These are phyloP conservation scores for Ylistrum balloti DNA, from an alignment of 1,140 invertebrate species.

Conservation along the genomic window DNA sequence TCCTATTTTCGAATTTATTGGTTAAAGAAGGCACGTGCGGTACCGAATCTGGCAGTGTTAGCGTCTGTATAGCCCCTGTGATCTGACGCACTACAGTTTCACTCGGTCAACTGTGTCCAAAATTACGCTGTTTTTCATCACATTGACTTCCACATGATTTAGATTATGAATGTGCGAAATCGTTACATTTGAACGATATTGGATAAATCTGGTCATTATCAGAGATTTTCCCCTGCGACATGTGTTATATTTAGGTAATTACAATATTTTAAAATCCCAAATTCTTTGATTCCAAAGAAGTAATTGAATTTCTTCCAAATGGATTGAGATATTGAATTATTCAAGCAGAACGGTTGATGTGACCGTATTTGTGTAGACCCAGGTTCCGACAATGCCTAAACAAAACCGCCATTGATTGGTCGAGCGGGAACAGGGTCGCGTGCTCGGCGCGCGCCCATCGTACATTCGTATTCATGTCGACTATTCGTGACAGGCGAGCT, in stretches of 20 bases:
- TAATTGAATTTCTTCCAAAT: conserved; percentile 40
- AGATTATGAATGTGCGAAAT: background rate
- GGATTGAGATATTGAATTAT: conserved; percentile 29
- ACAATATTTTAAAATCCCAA: conserved; percentile 26
- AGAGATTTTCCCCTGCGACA: background rate
- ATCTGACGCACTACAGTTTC: background rate
- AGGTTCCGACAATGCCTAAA: conserved; percentile 23
- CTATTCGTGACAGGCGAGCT: conserved; percentile 13
- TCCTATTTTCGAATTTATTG: conserved; percentile 30
- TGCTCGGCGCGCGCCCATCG: background rate
- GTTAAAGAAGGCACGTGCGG: conserved; percentile 16
- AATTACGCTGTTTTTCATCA: background rate
- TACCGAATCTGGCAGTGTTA: background rate
- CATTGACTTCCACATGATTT: background rate
- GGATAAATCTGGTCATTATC: conserved; percentile 28
- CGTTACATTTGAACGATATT: conserved; percentile 9
- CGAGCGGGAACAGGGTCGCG: conserved; percentile 18
- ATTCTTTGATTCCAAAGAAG: conserved; percentile 31
- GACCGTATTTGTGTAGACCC: conserved; percentile 32
- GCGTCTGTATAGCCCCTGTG: background rate
- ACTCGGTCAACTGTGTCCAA: conserved; percentile 10
- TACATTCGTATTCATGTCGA: background rate
- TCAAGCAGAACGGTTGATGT: conserved; percentile 15
- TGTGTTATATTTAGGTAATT: conserved; percentile 40
- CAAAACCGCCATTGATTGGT: background rate